A percentile compares a stretch with the other conserved stretches of the same genome.
Evolutionary conservation across 2,797 vertebrate species (phyloP).

Genomic region (Huso huso): DNA sequence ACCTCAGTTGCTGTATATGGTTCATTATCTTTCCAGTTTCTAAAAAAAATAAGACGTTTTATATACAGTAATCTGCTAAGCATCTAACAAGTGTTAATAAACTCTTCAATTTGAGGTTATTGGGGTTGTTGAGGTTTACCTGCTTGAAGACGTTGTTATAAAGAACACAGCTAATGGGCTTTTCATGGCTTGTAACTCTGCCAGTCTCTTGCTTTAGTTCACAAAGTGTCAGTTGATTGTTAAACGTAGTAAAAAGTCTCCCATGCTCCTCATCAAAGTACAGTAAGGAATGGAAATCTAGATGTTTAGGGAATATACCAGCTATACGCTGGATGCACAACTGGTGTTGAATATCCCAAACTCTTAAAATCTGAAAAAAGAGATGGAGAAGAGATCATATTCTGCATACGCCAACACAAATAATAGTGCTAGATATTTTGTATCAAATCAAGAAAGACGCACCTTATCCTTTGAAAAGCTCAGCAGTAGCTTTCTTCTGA

Average conservation of each 20-base stretch:
- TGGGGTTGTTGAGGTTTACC: conserved; percentile 25
- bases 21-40: no score
- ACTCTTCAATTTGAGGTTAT: no score
- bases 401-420: neutral
- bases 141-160: conserved; percentile 53
- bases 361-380: conserved; percentile 59
- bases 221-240: conserved; percentile 57
- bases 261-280: conserved; percentile 60
- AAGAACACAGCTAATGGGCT: conserved; percentile 56
- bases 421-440: conserved; percentile 41
- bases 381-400: neutral
- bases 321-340: conserved; percentile 58
- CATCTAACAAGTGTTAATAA: no score
- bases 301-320: conserved; percentile 58
- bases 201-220: conserved; percentile 43
- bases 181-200: conserved; percentile 52
- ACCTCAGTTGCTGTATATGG: no score
- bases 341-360: conserved; percentile 69
- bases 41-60: no score
- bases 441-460: conserved; percentile 1
- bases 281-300: conserved; percentile 53
- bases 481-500: conserved; percentile 62
- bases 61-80: no score
- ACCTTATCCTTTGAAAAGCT: conserved; percentile 77
- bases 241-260: conserved; percentile 60